Evolutionary conservation across 2,113 vertebrate species (phyloP), one percentile per base, ranked within the genome.

Genomic region (Leucosticte australis): DNA sequence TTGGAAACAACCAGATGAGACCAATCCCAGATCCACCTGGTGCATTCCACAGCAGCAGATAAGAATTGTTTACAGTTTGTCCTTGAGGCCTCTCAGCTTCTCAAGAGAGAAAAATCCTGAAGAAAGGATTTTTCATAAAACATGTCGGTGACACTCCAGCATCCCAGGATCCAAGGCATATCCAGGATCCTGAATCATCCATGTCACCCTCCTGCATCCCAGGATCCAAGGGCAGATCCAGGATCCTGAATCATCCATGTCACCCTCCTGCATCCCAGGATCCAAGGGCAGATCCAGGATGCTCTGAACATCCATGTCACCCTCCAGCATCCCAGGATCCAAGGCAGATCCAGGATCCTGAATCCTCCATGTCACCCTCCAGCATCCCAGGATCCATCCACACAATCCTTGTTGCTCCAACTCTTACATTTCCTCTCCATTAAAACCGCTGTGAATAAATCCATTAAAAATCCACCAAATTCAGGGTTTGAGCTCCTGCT

Each of bases 191-290:
- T 2, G 20, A 4, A 33, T 4, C 22, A 23, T 7, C 52, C n/a
- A 1, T 0, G 2, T 35, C 75, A 41, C 70, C 26, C 42, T 56
- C 64, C 52, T 41, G 1, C 37, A 37, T 37, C 37, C 69, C 60
- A 31, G 56, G 31, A 33, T 12, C 42, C 19, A n/a, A 21, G 42
- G 26, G 5, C 22, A 49, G 31, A 35, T 35, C 69, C 60, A 31
- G 56, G 31, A 33, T 12, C 2, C 27, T 14, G 20, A 4, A 33
- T 4, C 22, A 23, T 7, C 52, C n/a, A 1, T 0, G 2, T 35
- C 75, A 41, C 70, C 26, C 42, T 56, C 64, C 52, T 41, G 1
- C 37, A 37, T 37, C 37, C 37, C 37, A 37, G 37, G 37, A 37
- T 37, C 37, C 37, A 37, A 21, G 42, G 24, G 4, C 21, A 47